These are phyloP conservation scores for Stratiomys singularior DNA, from an alignment of 2,888 invertebrate species.

Conservation along the genomic window DNA sequence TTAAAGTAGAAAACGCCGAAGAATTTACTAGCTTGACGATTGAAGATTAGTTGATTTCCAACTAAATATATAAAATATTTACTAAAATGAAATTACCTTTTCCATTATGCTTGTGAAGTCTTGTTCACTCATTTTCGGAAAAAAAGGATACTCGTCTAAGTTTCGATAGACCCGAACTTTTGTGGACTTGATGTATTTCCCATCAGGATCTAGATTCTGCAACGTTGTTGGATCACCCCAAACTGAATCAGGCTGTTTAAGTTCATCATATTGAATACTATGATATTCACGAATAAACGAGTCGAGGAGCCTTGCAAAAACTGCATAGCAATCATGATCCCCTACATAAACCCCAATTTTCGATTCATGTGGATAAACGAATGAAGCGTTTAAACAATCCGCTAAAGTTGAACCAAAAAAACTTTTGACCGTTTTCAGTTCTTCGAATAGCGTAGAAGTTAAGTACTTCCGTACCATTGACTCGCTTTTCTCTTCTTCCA, in stretches of 20 bases:
- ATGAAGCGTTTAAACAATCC: slow-evolving; percentile 73
- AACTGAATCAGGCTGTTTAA: slow-evolving; percentile 70
- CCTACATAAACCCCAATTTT: slow-evolving; percentile 74
- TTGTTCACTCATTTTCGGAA: slow-evolving; percentile 72
- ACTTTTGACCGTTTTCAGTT: slow-evolving; percentile 69
- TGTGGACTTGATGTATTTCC: slow-evolving; percentile 72
- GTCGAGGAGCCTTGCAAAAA: slow-evolving; percentile 73
- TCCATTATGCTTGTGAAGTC: slow-evolving; percentile 73
- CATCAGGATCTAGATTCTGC: slow-evolving; percentile 73
- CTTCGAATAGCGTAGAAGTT: slow-evolving; percentile 68
- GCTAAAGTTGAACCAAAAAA: slow-evolving; percentile 69
- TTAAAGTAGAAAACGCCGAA: too few relatives aligned
- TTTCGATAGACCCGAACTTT: slow-evolving; percentile 74
- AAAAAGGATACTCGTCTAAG: slow-evolving; percentile 71
- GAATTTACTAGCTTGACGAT: too few relatives aligned
- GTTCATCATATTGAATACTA: slow-evolving; percentile 58
- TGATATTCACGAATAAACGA: slow-evolving; percentile 76
- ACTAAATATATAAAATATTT: too few relatives aligned
- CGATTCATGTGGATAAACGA: slow-evolving; percentile 71
- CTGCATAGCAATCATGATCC: slow-evolving; percentile 73
- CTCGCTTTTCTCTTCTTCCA: slow-evolving; percentile 67
- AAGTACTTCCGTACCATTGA: slow-evolving; percentile 74
- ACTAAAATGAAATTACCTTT: too few relatives aligned
- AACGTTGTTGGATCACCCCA: slow-evolving; percentile 71
- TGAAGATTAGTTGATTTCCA: too few relatives aligned